These are phyloP conservation scores for Danio albolineatus DNA, from an alignment of 2,797 vertebrate species.

Conservation along the genomic window DNA sequence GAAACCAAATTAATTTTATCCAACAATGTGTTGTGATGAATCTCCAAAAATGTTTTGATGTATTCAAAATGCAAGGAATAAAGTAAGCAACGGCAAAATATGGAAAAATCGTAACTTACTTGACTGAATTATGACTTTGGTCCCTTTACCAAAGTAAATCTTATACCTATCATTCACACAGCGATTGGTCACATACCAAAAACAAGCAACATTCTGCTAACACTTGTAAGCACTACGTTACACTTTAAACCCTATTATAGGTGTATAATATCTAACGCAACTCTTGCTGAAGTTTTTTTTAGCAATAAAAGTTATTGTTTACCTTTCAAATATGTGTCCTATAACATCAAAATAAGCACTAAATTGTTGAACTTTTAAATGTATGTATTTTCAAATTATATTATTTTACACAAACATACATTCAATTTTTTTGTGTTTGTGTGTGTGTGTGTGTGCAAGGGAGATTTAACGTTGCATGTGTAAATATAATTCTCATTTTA, in stretches of 20 bases:
- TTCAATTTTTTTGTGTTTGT: no score
- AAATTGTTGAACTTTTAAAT: neutral
- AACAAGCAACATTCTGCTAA: neutral
- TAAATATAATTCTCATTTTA: neutral
- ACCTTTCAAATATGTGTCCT: neutral
- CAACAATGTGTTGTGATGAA: no score
- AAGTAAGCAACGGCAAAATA: neutral
- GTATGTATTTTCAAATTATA: neutral
- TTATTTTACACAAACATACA: neutral
- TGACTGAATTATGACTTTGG: conserved; percentile 37
- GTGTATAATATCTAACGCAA: neutral
- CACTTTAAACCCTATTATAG: neutral
- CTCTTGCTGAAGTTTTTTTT: neutral
- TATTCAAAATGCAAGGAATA: no score
- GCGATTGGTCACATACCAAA: neutral
- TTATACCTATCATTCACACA: conserved; percentile 24
- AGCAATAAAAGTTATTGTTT: neutral
- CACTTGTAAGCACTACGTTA: neutral
- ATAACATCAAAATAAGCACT: neutral
- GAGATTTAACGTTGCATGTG: neutral
- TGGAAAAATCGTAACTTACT: conserved; percentile 40
- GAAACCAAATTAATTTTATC: neutral
- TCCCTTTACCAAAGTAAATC: neutral
- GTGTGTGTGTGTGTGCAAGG: no score
- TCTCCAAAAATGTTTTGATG: no score